These are phyloP conservation scores for Anoplius nigerrimus DNA, from an alignment of 2,888 invertebrate genomes.

Conservation along the genomic window DNA sequence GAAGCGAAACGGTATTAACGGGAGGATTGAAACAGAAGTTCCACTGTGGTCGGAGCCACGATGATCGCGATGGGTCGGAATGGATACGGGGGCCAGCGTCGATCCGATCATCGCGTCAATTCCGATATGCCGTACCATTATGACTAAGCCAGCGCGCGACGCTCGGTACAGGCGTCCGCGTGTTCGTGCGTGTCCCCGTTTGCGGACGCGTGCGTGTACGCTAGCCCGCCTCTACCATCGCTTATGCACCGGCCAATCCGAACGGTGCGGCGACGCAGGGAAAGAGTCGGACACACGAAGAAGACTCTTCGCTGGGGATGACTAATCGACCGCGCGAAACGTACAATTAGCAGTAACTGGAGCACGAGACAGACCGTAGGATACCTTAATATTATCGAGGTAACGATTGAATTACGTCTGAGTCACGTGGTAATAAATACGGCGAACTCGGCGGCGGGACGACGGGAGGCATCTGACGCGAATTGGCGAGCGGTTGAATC, in stretches of 20 bases:
- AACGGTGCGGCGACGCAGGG: background rate
- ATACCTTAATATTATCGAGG: conserved; percentile 53
- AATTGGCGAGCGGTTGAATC: conserved; percentile 10
- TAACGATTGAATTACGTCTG: conserved; percentile 52
- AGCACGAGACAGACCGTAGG: conserved; percentile 50
- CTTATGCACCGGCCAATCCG: background rate
- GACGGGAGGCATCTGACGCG: background rate
- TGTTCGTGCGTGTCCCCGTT: background rate
- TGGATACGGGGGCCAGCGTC: conserved; percentile 15
- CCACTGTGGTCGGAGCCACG: conserved; percentile 11
- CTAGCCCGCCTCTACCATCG: too few species aligned
- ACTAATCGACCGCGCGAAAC: conserved; percentile 62
- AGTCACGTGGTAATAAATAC: conserved; percentile 55
- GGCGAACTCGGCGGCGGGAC: conserved; percentile 14
- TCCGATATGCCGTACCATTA: conserved; percentile 18
- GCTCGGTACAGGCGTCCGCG: conserved; percentile 12
- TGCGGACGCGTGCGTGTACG: background rate
- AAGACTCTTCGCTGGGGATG: conserved; percentile 36
- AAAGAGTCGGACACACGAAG: conserved; percentile 18
- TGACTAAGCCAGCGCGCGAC: conserved; percentile 18
- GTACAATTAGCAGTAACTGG: conserved; percentile 63
- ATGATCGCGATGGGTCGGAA: conserved; percentile 30
- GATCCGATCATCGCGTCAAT: conserved; percentile 27
- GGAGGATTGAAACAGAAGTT: too few species aligned
- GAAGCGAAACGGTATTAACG: too few species aligned